phyloP scores from a whole-genome alignment of 2,797 vertebrate genomes.

The Pipistrellus nathusii region DNA sequence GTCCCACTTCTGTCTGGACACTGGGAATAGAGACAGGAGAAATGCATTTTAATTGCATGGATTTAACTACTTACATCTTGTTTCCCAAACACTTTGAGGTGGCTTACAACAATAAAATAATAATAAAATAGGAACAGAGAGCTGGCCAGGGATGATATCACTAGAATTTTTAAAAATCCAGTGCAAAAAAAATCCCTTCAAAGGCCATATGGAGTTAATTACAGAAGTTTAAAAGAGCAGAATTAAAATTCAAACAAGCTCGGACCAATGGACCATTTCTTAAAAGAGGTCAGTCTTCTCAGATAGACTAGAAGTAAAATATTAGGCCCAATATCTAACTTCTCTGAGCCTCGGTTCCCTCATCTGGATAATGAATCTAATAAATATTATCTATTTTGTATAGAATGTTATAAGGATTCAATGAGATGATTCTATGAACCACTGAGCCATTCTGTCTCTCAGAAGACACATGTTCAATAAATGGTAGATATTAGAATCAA shows the following conservation, averaged over 20 bases:
- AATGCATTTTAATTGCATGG: constrained; percentile 10
- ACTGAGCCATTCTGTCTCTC: background rate
- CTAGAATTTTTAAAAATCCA: background rate
- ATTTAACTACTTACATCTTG: background rate
- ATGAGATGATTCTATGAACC: constrained; percentile 2
- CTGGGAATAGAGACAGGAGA: background rate
- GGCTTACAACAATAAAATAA: constrained; percentile 29
- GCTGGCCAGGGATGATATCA: background rate
- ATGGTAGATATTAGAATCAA: background rate
- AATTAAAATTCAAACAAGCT: background rate
- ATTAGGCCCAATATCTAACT: background rate
- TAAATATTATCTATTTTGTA: background rate
- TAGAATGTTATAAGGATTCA: background rate
- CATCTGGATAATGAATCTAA: background rate
- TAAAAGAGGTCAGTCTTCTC: background rate
- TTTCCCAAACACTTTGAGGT: constrained; percentile 48
- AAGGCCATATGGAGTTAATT: background rate
- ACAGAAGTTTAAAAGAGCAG: constrained; percentile 11
- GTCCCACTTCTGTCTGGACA: background rate
- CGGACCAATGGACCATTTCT: background rate
- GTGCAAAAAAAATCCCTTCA: background rate
- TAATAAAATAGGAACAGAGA: constrained; percentile 49
- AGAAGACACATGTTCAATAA: background rate
- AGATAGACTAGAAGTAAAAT: background rate
- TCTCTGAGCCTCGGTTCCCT: constrained; percentile 26